phyloP scores from a whole-genome alignment of 2,113 vertebrate genomes.

The Campylomormyrus numenius region DNA sequence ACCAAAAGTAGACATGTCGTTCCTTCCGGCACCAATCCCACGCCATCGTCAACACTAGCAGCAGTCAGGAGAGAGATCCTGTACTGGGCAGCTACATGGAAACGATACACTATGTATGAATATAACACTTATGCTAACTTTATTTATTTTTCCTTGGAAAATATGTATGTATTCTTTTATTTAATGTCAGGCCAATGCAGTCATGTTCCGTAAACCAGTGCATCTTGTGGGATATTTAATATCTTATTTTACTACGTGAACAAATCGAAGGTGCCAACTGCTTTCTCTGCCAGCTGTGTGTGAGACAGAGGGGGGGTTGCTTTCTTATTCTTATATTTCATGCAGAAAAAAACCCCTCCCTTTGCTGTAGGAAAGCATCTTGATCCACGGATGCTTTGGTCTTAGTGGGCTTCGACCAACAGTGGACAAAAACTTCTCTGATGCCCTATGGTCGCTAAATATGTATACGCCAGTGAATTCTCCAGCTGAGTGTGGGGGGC shows the following conservation, averaged over 20 bases:
- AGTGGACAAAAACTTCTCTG: neutral
- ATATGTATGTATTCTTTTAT: neutral
- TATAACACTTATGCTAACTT: neutral
- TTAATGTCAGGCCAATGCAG: neutral
- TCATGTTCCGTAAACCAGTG: neutral
- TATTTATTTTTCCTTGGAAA: conserved; percentile 10
- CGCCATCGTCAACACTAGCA: neutral
- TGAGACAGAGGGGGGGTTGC: neutral
- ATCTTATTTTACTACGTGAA: neutral
- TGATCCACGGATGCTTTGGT: neutral
- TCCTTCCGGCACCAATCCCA: neutral
- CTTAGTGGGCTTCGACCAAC: neutral
- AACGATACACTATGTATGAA: neutral
- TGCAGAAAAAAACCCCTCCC: neutral
- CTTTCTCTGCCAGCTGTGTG: neutral
- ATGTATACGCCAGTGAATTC: neutral
- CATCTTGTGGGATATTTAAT: neutral
- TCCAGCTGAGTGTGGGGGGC: neutral
- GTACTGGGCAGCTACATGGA: neutral
- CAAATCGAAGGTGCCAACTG: conserved; percentile 4
- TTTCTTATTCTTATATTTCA: neutral
- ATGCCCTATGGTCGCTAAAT: neutral
- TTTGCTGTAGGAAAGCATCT: neutral
- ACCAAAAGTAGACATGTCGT: neutral
- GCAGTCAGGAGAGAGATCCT: neutral